These are phyloP conservation scores for Episyrphus balteatus DNA, from an alignment of 1,140 invertebrate species.

Conservation along the genomic window DNA sequence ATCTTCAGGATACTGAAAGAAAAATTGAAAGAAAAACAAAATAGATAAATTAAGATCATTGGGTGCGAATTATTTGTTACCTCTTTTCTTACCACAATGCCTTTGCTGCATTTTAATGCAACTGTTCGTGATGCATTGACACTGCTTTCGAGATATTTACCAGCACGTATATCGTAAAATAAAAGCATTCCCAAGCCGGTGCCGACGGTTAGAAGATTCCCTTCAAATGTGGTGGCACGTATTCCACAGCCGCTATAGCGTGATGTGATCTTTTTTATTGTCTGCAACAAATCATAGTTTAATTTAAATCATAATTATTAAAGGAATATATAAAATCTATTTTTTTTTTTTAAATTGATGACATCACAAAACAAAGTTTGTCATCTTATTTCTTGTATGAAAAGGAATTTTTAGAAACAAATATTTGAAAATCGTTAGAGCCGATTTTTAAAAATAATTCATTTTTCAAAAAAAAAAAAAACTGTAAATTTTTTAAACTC, in stretches of 20 bases:
- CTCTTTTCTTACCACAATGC: constrained; percentile 65
- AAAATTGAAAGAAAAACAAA: constrained; percentile 2
- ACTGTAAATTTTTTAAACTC: too few species aligned
- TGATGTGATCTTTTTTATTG: constrained; percentile 54
- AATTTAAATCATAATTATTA: neutral
- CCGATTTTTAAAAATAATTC: too few species aligned
- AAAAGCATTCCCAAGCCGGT: constrained; percentile 84
- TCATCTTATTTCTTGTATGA: too few species aligned
- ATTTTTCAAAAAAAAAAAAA: too few species aligned
- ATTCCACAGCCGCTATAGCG: constrained; percentile 77
- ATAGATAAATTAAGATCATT: neutral
- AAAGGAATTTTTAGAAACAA: too few species aligned
- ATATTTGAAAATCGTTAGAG: too few species aligned
- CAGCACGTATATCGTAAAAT: constrained; percentile 86
- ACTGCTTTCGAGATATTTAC: constrained; percentile 83
- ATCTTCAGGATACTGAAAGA: constrained; percentile 66
- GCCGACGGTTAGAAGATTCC: constrained; percentile 82
- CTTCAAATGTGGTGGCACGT: constrained; percentile 80
- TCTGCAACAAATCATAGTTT: constrained; percentile 15
- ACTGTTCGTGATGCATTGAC: constrained; percentile 80
- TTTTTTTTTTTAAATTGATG: neutral
- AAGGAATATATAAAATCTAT: neutral
- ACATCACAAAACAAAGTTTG: too few species aligned
- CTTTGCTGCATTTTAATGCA: constrained; percentile 76
- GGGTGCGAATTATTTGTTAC: neutral